These are phyloP conservation scores for Gavia stellata DNA, from an alignment of 2,113 vertebrate genomes.

Conservation along the genomic window DNA sequence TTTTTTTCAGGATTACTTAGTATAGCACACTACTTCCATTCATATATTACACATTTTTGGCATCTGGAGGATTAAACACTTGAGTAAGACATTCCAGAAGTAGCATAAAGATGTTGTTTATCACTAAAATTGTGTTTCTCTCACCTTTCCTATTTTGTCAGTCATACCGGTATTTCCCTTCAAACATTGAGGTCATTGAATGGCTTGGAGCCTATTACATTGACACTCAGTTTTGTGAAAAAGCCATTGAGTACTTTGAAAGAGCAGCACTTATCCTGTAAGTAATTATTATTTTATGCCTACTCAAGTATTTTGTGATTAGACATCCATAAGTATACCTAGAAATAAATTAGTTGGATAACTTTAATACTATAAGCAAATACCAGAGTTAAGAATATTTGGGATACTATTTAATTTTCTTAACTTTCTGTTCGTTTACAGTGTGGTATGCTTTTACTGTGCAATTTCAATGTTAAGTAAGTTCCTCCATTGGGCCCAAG, in stretches of 20 bases:
- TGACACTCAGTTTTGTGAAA: conserved; percentile 96
- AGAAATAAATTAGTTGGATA: background rate
- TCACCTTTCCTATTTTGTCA: conserved; percentile 61
- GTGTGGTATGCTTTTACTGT: background rate
- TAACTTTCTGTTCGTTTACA: background rate
- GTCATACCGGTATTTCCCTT: conserved; percentile 95
- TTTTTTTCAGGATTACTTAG: background rate
- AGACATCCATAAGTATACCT: background rate
- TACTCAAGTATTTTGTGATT: conserved; percentile 5
- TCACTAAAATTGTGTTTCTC: conserved; percentile 49
- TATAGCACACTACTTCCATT: conserved; percentile 46
- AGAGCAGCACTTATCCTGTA: conserved; percentile 96
- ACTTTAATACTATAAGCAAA: background rate
- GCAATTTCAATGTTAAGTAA: background rate
- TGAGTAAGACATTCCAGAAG: conserved; percentile 55
- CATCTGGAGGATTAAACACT: conserved; percentile 47
- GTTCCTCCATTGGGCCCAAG: background rate
- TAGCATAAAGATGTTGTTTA: conserved; percentile 41
- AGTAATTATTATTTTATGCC: conserved; percentile 68
- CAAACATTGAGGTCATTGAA: conserved; percentile 93
- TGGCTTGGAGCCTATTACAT: conserved; percentile 97
- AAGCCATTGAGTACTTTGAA: conserved; percentile 97
- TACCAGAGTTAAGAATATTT: background rate
- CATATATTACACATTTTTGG: conserved; percentile 45
- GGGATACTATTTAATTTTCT: conserved; percentile 1